A percentile compares a stretch with the other conserved stretches of the same genome.
Conservation (phyloP, 2,888 invertebrate species). For the Brenthis hecate region DNA sequence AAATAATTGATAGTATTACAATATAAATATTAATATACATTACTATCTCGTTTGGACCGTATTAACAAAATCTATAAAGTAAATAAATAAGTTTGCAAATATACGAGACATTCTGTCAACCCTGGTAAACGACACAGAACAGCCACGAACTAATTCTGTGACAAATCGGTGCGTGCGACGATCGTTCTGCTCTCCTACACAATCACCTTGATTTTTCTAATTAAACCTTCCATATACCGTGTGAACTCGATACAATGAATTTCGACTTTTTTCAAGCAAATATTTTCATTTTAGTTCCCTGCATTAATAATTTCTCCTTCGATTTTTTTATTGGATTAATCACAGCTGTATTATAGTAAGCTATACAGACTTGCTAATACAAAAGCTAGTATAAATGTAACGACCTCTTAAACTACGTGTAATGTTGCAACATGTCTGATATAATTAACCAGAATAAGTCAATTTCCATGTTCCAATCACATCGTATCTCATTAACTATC, state of each 20-base stretch:
- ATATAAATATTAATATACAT: not conserved
- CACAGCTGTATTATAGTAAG: too few relatives aligned
- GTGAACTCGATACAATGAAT: constrained; percentile 52
- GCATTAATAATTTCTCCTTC: too few relatives aligned
- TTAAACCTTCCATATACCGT: constrained; percentile 67
- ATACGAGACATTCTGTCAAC: constrained; percentile 25
- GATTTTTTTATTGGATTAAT: too few relatives aligned
- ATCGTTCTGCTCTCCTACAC: constrained; percentile 62
- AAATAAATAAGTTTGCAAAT: not conserved
- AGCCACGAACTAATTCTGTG: constrained; percentile 56
- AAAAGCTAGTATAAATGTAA: too few relatives aligned
- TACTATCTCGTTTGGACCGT: too few relatives aligned
- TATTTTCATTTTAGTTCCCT: too few relatives aligned
- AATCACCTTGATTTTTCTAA: constrained; percentile 73
- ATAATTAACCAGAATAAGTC: constrained; percentile 14
- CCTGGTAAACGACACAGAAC: too few relatives aligned
- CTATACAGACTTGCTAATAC: too few relatives aligned
- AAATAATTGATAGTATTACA: not conserved
- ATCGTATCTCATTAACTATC: constrained; percentile 20
- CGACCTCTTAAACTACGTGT: not conserved
- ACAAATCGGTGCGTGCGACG: constrained; percentile 73
- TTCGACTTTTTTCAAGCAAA: not conserved
- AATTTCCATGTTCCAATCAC: constrained; percentile 17
- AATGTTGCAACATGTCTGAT: not conserved
- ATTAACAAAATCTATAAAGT: not conserved